These are phyloP conservation scores for Chaitophorus viminalis DNA, from an alignment of 2,888 invertebrate species.

Conservation along the genomic window DNA sequence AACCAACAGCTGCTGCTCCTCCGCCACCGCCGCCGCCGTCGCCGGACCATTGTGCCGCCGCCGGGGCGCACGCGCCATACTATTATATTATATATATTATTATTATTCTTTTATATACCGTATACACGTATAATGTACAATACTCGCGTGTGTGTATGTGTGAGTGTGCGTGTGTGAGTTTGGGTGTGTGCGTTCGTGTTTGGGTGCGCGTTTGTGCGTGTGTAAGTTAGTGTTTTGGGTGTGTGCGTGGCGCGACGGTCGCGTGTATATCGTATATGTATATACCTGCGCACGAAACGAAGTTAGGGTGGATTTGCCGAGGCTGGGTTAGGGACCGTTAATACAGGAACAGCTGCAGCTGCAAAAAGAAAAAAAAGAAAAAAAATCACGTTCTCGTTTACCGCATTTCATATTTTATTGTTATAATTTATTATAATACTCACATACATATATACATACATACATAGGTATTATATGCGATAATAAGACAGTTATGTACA, in stretches of 20 bases:
- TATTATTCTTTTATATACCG: background rate
- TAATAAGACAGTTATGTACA: too few species aligned
- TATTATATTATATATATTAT: constrained; percentile 10
- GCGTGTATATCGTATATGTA: background rate
- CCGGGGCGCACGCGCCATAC: constrained; percentile 60
- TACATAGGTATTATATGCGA: too few species aligned
- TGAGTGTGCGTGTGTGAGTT: background rate
- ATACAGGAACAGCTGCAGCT: constrained; percentile 53
- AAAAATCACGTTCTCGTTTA: constrained; percentile 9
- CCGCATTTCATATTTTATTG: background rate
- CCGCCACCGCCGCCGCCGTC: background rate
- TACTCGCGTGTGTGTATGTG: background rate
- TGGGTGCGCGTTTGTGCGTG: background rate
- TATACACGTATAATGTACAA: background rate
- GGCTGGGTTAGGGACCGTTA: constrained; percentile 59
- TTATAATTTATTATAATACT: too few species aligned
- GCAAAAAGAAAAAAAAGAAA: constrained; percentile 32
- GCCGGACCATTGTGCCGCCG: constrained; percentile 44
- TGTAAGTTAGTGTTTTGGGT: background rate
- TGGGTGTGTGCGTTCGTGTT: background rate
- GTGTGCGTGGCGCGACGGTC: background rate
- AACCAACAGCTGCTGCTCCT: constrained; percentile 46
- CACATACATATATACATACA: too few species aligned
- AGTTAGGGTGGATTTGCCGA: constrained; percentile 52
- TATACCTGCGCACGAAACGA: constrained; percentile 19